Percentiles rank a stretch among this genome's conserved stretches.
Evolutionary conservation across 2,888 invertebrate genomes (phyloP).

Genomic region (Polymixis flavicincta): DNA sequence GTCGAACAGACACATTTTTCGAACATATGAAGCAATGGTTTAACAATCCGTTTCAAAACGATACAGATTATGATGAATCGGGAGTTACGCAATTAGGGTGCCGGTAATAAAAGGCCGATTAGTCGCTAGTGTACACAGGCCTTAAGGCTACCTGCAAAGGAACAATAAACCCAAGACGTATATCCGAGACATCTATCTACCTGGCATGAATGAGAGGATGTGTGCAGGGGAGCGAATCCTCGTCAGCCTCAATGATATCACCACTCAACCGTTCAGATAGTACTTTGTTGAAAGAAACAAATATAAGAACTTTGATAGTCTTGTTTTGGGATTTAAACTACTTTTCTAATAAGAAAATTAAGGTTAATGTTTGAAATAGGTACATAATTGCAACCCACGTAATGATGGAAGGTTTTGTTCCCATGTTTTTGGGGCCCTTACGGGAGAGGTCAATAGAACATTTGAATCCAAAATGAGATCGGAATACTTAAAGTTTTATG

Average conservation of each 20-base stretch:
- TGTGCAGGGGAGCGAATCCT: conserved; percentile 59
- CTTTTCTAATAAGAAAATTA: not conserved
- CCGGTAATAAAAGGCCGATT: conserved; percentile 23
- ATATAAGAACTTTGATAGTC: not conserved
- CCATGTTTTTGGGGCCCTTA: not conserved
- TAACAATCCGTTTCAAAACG: too few relatives aligned
- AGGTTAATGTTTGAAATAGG: not conserved
- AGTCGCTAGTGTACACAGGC: conserved; percentile 20
- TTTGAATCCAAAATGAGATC: not conserved
- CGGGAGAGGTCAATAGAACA: not conserved
- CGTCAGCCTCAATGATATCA: conserved; percentile 66
- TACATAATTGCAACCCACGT: not conserved
- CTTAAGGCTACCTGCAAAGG: conserved; percentile 56
- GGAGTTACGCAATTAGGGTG: too few relatives aligned
- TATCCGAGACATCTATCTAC: conserved; percentile 64
- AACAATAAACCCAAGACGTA: conserved; percentile 58
- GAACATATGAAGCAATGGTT: too few relatives aligned
- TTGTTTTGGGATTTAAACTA: not conserved
- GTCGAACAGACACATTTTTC: too few relatives aligned
- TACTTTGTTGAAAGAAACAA: conserved; percentile 49
- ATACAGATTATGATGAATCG: too few relatives aligned
- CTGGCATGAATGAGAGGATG: conserved; percentile 72
- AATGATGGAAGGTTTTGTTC: not conserved
- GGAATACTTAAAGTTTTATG: too few relatives aligned
- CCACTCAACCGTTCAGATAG: conserved; percentile 46